Percentiles rank a stretch among this genome's conserved stretches.
phyloP scores from a whole-genome alignment of 2,113 vertebrate species.

The Hippoglossus stenolepis region DNA sequence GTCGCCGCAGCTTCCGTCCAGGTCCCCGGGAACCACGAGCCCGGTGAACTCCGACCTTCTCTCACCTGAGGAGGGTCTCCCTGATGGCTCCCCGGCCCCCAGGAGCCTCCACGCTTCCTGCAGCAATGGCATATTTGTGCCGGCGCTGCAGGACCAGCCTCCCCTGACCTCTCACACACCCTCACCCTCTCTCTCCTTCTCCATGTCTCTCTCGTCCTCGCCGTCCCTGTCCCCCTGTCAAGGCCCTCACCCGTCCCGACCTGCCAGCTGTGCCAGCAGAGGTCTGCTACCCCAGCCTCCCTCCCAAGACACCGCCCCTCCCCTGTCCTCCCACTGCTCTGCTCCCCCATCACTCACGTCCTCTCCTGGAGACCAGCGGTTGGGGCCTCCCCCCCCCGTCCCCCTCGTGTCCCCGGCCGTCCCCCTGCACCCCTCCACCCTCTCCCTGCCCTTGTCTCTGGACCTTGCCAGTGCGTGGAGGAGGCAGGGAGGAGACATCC shows the following conservation, averaged over 20 bases:
- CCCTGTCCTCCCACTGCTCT: slow-evolving; percentile 69
- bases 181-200: slow-evolving; percentile 76
- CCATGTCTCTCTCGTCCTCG: slow-evolving; percentile 76
- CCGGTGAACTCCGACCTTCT: slow-evolving; percentile 19
- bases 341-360: slow-evolving; percentile 78
- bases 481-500: slow-evolving; percentile 23
- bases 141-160: slow-evolving; percentile 63
- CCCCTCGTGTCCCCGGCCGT: slow-evolving; percentile 17
- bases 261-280: slow-evolving; percentile 54
- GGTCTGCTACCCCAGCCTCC: slow-evolving; percentile 54
- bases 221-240: slow-evolving; percentile 75
- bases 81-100: slow-evolving; percentile 18
- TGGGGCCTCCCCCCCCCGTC: slow-evolving; percentile 28
- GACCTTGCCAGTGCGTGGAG: slow-evolving; percentile 42
- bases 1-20: slow-evolving; percentile 18
- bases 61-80: slow-evolving; percentile 24
- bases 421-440: slow-evolving; percentile 57
- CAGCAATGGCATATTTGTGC: slow-evolving; percentile 58
- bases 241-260: slow-evolving; percentile 66
- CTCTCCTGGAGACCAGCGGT: slow-evolving; percentile 70
- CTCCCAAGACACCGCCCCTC: slow-evolving; percentile 66
- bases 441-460: slow-evolving; percentile 66
- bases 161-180: slow-evolving; percentile 60
- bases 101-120: slow-evolving; percentile 37
- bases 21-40: slow-evolving; percentile 27